Evolutionary conservation across 2,888 invertebrate genomes (phyloP).

Genomic region (Ellobium chinense): DNA sequence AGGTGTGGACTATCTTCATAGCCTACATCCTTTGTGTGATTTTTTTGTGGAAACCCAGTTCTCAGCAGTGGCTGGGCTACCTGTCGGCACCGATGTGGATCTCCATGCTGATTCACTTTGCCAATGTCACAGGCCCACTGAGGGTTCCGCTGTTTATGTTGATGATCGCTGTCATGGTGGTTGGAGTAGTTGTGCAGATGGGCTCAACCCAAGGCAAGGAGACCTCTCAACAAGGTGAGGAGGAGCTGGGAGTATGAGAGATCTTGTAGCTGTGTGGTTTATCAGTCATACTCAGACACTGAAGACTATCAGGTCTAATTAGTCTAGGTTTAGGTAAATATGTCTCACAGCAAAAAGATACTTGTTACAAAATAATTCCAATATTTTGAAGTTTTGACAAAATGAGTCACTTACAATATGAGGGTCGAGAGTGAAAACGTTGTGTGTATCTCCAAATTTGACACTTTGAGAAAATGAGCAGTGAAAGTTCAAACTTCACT

Average conservation of each 20-base stretch:
- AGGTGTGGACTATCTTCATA: constrained; percentile 85
- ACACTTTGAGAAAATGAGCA: too few relatives aligned
- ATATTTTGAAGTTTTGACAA: too few relatives aligned
- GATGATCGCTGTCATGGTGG: constrained; percentile 84
- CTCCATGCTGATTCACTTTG: constrained; percentile 86
- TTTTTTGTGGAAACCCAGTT: constrained; percentile 86
- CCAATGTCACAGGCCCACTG: constrained; percentile 87
- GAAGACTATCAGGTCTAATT: too few relatives aligned
- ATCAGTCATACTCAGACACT: too few relatives aligned
- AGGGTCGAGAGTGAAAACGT: too few relatives aligned
- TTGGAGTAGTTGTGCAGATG: constrained; percentile 82
- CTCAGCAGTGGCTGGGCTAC: constrained; percentile 80
- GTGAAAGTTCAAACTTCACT: too few relatives aligned
- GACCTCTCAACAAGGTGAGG: background rate
- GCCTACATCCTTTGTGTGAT: constrained; percentile 87
- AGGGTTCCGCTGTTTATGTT: constrained; percentile 87
- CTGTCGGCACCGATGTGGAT: constrained; percentile 88
- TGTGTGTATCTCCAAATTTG: too few relatives aligned
- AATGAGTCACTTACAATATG: too few relatives aligned
- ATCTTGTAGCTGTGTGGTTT: background rate
- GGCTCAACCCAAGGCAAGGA: background rate
- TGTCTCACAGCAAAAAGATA: too few relatives aligned
- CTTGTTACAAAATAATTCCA: too few relatives aligned
- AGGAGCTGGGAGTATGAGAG: background rate
- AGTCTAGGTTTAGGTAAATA: too few relatives aligned